Evolutionary conservation across 2,888 invertebrate species (phyloP).

Genomic region (Catotricha subobsoleta): DNA sequence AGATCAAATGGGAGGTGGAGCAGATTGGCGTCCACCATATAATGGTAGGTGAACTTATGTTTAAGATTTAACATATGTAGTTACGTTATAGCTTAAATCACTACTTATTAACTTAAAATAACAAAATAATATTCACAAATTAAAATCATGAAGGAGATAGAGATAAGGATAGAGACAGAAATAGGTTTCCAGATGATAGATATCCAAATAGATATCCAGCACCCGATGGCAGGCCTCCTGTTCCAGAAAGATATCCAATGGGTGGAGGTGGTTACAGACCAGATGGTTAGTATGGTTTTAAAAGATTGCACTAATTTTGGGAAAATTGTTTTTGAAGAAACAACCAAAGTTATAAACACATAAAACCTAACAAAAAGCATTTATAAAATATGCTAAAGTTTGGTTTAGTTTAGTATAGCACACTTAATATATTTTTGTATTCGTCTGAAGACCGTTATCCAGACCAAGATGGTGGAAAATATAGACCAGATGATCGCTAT

Average conservation of each 20-base stretch:
- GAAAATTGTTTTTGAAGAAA: too few species aligned
- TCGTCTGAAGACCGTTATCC: slow-evolving; percentile 33
- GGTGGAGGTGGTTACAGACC: slow-evolving; percentile 1
- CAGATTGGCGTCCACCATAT: slow-evolving; percentile 18
- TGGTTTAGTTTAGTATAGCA: too few species aligned
- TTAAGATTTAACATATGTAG: not conserved
- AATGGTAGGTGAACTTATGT: slow-evolving; percentile 13
- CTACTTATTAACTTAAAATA: not conserved
- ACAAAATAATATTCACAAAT: not conserved
- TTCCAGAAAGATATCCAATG: slow-evolving; percentile 11
- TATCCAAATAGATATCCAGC: slow-evolving; percentile 28
- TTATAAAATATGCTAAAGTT: too few species aligned
- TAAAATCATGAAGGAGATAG: slow-evolving; percentile 20
- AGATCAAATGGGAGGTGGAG: slow-evolving; percentile 16
- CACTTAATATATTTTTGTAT: too few species aligned
- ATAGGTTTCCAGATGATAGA: slow-evolving; percentile 21
- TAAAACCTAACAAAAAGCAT: too few species aligned
- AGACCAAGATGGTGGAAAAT: slow-evolving; percentile 5
- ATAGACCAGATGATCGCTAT: slow-evolving; percentile 21
- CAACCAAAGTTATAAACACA: too few species aligned
- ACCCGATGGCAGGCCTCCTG: slow-evolving; percentile 18
- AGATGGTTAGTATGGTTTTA: too few species aligned
- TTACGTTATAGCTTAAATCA: not conserved
- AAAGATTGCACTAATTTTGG: too few species aligned
- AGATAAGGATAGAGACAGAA: slow-evolving; percentile 24